These are phyloP conservation scores for Lonchura striata DNA, from an alignment of 2,113 vertebrate species.

Conservation along the genomic window DNA sequence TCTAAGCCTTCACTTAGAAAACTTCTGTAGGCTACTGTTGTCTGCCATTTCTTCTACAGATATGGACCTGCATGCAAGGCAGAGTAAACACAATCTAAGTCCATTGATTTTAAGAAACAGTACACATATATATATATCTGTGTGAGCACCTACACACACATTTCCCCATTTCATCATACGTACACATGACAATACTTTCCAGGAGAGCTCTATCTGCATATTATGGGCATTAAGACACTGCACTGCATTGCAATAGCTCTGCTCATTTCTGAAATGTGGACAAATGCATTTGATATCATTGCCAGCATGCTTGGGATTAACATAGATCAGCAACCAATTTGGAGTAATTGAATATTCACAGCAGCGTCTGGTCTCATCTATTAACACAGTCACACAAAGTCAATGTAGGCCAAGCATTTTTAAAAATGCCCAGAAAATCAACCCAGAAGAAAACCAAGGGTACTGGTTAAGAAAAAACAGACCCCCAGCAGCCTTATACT, in stretches of 20 bases:
- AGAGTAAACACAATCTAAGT: background rate
- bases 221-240: background rate
- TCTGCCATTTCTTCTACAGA: background rate
- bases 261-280: background rate
- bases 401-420: background rate
- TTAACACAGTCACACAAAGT: background rate
- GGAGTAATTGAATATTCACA: background rate
- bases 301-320: background rate
- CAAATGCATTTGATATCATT: background rate
- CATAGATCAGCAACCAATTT: background rate
- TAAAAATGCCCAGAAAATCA: background rate
- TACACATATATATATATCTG: background rate
- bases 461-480: background rate
- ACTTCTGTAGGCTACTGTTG: background rate
- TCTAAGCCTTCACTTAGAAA: background rate
- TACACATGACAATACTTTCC: background rate
- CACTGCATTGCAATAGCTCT: background rate
- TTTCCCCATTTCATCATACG: background rate
- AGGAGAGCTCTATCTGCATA: background rate
- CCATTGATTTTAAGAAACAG: background rate
- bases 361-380: background rate
- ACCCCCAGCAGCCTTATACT: background rate
- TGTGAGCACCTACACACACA: background rate
- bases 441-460: background rate
- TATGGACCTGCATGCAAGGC: background rate